These are phyloP conservation scores for Pediacus dermestoides DNA, from an alignment of 2,888 invertebrate genomes.

Conservation along the genomic window DNA sequence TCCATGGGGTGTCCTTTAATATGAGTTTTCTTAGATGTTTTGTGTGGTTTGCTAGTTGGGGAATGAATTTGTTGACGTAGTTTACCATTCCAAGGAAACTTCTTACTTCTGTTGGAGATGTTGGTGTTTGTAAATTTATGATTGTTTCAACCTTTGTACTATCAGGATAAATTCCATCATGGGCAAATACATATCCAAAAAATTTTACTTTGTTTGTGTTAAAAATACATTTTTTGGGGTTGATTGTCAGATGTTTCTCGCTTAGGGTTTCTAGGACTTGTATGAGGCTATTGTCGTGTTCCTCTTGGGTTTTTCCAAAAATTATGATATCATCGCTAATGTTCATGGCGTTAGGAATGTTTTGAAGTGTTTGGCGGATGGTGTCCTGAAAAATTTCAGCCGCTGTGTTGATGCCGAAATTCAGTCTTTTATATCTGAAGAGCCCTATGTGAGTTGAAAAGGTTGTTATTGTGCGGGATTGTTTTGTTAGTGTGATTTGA, in stretches of 20 bases:
- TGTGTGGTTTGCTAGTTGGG: constrained; percentile 17
- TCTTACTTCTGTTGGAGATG: constrained; percentile 25
- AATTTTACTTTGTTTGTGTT: constrained; percentile 27
- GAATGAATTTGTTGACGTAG: constrained; percentile 27
- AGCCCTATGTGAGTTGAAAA: constrained; percentile 42
- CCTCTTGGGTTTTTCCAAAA: constrained; percentile 30
- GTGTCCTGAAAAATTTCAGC: constrained; percentile 47
- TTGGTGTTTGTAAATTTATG: constrained; percentile 24
- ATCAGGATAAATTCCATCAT: constrained; percentile 33
- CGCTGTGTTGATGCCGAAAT: constrained; percentile 44
- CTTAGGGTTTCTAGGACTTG: constrained; percentile 30
- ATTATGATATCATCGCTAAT: constrained; percentile 24
- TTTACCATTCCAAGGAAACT: constrained; percentile 33
- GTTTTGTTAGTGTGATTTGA: constrained; percentile 37
- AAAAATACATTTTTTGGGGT: constrained; percentile 37
- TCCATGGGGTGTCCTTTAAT: constrained; percentile 4
- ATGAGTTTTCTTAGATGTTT: constrained; percentile 12
- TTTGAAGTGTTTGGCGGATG: constrained; percentile 19
- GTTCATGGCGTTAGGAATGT: constrained; percentile 5
- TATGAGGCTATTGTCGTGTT: constrained; percentile 35
- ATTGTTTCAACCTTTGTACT: constrained; percentile 31
- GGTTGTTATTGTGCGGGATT: constrained; percentile 40
- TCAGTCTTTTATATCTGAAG: constrained; percentile 41
- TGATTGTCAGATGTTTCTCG: constrained; percentile 29
- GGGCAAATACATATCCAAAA: constrained; percentile 33